These are phyloP conservation scores for Sebastes itinus DNA, from an alignment of 2,797 vertebrate genomes.

Conservation along the genomic window DNA sequence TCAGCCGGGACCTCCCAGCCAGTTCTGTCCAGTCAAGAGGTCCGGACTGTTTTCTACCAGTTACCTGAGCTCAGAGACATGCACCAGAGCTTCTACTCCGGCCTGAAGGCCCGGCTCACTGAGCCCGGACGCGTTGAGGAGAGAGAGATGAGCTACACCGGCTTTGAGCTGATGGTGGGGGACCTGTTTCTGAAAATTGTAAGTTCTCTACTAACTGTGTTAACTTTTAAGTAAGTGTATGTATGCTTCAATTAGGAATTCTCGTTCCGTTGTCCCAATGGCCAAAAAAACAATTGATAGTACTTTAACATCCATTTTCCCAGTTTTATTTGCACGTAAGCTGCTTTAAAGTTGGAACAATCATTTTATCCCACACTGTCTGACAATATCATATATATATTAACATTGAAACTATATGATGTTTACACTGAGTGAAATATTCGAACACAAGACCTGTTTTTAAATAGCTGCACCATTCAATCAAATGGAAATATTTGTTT, in stretches of 20 bases:
- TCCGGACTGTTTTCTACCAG: conserved; percentile 83
- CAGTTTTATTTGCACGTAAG: too few species aligned
- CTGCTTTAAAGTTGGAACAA: too few species aligned
- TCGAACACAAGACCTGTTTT: too few species aligned
- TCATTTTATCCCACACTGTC: too few species aligned
- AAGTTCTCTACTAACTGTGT: conserved; percentile 10
- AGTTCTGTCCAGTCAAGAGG: conserved; percentile 77
- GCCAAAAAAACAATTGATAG: not conserved
- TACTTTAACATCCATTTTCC: too few species aligned
- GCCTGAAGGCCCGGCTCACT: conserved; percentile 65
- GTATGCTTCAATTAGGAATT: not conserved
- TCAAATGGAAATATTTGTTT: not conserved
- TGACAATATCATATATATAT: too few species aligned
- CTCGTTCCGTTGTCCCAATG: too few species aligned
- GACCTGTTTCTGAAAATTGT: conserved; percentile 83
- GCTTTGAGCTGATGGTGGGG: conserved; percentile 70
- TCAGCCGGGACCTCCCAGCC: conserved; percentile 84
- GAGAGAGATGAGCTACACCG: not conserved
- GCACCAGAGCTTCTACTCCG: conserved; percentile 74
- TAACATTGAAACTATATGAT: too few species aligned
- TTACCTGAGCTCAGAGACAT: conserved; percentile 81
- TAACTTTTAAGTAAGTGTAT: not conserved
- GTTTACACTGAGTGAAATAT: too few species aligned
- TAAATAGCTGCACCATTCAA: too few species aligned
- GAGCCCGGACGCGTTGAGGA: not conserved